Percentiles rank a stretch among this genome's conserved stretches.
phyloP scores from a whole-genome alignment of 2,888 invertebrate genomes.

The Ophion costatus region DNA sequence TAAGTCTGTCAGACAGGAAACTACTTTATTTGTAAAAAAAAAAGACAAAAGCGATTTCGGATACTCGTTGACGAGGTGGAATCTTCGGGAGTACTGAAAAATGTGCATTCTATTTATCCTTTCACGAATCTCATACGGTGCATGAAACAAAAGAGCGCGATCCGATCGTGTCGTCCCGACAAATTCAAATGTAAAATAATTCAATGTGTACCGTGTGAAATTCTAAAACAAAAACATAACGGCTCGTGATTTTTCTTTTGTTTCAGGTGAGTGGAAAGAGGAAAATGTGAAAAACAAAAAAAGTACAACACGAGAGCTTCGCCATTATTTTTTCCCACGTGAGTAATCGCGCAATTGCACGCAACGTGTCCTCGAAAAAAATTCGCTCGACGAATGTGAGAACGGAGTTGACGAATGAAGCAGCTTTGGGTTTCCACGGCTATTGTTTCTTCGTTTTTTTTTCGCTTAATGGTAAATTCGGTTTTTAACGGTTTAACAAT shows the following conservation, averaged over 20 bases:
- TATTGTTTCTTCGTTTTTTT: too few relatives aligned
- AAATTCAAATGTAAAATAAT: not conserved
- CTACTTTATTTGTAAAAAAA: too few relatives aligned
- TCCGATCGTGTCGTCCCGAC: too few relatives aligned
- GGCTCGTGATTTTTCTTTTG: conserved; percentile 34
- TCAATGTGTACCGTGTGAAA: not conserved
- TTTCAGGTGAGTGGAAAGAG: conserved; percentile 66
- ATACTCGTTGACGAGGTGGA: too few relatives aligned
- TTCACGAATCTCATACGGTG: too few relatives aligned
- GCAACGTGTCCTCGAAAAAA: not conserved
- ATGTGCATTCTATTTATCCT: too few relatives aligned
- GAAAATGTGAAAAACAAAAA: not conserved
- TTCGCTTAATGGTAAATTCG: not conserved
- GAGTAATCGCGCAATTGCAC: conserved; percentile 43
- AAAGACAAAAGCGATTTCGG: not conserved
- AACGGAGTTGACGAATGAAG: not conserved
- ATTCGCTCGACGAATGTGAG: not conserved
- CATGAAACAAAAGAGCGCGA: too few relatives aligned
- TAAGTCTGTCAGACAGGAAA: too few relatives aligned
- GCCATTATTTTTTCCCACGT: conserved; percentile 29
- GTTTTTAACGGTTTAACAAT: not conserved
- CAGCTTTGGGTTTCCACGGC: not conserved
- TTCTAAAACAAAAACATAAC: conserved; percentile 3
- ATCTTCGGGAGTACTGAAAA: too few relatives aligned
- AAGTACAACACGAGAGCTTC: not conserved